Evolutionary conservation across 2,113 vertebrate genomes (phyloP), one percentile per base, ranked within the genome.

Genomic region (Tenebrosternarchus preto): DNA sequence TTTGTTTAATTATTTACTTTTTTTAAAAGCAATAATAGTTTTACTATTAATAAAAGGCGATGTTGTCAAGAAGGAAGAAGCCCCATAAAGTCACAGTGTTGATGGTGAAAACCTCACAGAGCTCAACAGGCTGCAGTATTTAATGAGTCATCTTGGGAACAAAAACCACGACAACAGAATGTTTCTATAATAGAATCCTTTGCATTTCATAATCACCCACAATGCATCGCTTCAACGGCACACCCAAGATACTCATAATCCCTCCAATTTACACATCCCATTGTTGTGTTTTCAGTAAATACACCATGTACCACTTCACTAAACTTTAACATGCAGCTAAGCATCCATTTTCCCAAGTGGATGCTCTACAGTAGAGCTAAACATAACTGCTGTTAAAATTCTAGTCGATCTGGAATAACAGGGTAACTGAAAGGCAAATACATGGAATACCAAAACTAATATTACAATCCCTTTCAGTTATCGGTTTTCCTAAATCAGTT

Each of bases 231-330:
- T 67, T 81, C 5, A 78, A 6, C 55, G 67, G 43, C 33, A 59
- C 66, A 69, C 66, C 66, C 22, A 59, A 24, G 8, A 29, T 68
- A 27, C 31, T 67, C 24, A 19, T 36, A 67, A 33, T 31, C 59
- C 3, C 8, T 59, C 50, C 9, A 33, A 4, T 70, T 67, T 29
- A 67, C 39, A 67, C 19, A 61, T 2, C 6, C 20, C 33, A 68
- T 33, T 61, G 64, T 43, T 68, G 12, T 43, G 22, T 36, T 39
- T 46, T 73, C 60, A 80, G 19, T 81, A 59, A 77, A 66, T 57
- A 46, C 50, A 66, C 60, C 73, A 73, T 73, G 60, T 11, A 33
- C 31, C 50, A 50, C 55, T 64, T 72, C 43, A 69, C 59, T n/a
- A 12, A 68, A 68, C 31, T 29, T 33, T 53, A 53, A 76, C 1